Conservation (phyloP, 2,888 invertebrate genomes). For the Automeris io region DNA sequence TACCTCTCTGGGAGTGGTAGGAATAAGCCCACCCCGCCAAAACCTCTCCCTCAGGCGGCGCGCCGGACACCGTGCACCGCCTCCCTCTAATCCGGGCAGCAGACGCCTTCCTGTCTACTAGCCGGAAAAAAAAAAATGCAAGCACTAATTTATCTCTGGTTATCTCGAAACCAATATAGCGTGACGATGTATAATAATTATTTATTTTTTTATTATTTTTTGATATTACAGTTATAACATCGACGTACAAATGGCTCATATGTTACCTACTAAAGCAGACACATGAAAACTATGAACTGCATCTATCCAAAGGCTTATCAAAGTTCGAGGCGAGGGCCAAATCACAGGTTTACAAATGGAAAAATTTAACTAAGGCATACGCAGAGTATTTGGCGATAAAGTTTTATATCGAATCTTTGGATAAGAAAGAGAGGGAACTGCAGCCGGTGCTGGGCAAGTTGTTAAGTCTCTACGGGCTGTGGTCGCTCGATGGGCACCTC, state of each 20-base stretch:
- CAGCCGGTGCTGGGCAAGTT: conserved; percentile 68
- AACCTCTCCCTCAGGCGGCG: too few relatives aligned
- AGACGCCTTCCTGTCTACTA: too few relatives aligned
- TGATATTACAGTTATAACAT: conserved; percentile 78
- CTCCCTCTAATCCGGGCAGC: too few relatives aligned
- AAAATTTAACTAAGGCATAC: conserved; percentile 85
- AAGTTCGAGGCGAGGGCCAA: conserved; percentile 87
- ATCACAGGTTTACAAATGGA: conserved; percentile 88
- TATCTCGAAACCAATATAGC: neutral
- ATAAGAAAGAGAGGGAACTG: conserved; percentile 46
- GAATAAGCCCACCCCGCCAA: too few relatives aligned
- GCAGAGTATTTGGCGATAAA: conserved; percentile 82
- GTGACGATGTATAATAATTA: too few relatives aligned
- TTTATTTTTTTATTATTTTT: neutral
- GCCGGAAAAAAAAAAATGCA: too few relatives aligned
- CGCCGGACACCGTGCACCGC: too few relatives aligned
- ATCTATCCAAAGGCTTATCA: conserved; percentile 76
- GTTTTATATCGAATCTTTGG: conserved; percentile 68
- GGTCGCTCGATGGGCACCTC: conserved; percentile 81
- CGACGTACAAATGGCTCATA: conserved; percentile 89
- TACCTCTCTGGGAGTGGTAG: too few relatives aligned
- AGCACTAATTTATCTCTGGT: too few relatives aligned
- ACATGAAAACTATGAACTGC: conserved; percentile 75
- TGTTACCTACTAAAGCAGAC: conserved; percentile 87
- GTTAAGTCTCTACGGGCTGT: conserved; percentile 55